Base-by-base conservation (phyloP, 2,888 invertebrate genomes). In the Ceraclea dissimilis region DNA sequence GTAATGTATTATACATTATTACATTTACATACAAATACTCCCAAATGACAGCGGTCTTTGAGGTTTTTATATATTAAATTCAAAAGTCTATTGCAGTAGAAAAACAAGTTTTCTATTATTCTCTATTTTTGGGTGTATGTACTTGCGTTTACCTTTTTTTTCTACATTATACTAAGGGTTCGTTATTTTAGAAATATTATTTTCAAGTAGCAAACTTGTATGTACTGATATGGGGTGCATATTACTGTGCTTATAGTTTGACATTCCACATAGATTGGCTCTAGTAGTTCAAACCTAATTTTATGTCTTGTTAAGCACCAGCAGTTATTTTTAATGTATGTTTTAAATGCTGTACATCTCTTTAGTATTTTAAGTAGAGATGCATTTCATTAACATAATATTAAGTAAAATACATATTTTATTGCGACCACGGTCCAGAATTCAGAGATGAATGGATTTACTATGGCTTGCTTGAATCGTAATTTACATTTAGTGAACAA, bases 261-360 rank as follows among this genome's bases (percentile, higher is more conserved):
- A 26, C 26, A 26, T 26, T 6, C 26, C 20, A 44, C 44, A 16
- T 17, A 44, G 50, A 50, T 49, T 47, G 51, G 26, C 54, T 43
- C 44, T 55, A 49, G 52, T 55, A 39, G 51, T 52, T 48, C 54
- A 47, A 57, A 54, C 50, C 59, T 61, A 61, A 61, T 61, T 61
- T 59, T 61, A 61, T 61, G 52, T 61, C 61, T 59, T 61, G 56
- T 61, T 61, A 61, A 60, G 54, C 57, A 46, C 34, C n/a, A 22
- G 2, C 44, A 51, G 34, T 58, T 39, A 44, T 48, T 49, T 51
- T 47, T 52, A 58, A 51, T 54, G 22, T 52, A 49, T 43, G 51
- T 48, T 58, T 54, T 51, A 22, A 39, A 39, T 39, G 39, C 39
- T 39, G 26, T 13, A 39, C 13, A 8, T 47, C 16, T 39, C 5